A percentile compares a stretch with the other conserved stretches of the same genome.
phyloP scores from a whole-genome alignment of 2,113 vertebrate species.

The Cynopterus brachyotis region DNA sequence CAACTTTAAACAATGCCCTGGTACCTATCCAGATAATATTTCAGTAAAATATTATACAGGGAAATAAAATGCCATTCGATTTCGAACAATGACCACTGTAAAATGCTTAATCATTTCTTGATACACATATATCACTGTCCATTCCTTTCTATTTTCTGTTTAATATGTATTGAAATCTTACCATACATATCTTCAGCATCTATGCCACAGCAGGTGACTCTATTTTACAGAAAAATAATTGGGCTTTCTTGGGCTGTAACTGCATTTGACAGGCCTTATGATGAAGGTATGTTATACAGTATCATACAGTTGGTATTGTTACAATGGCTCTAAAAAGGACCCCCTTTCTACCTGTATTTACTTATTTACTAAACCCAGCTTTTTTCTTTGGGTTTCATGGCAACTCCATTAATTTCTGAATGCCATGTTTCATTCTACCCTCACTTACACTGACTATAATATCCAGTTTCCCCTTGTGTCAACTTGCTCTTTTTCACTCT shows the following conservation, averaged over 20 bases:
- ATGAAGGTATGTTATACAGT: background rate
- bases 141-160: background rate
- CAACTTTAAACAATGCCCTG: constrained; percentile 63
- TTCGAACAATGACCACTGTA: constrained; percentile 30
- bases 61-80: constrained; percentile 52
- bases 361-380: constrained; percentile 14
- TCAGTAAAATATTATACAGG: constrained; percentile 62
- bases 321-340: background rate
- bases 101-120: constrained; percentile 58
- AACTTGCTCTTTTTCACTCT: background rate
- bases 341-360: background rate
- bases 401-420: background rate
- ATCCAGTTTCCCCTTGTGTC: background rate
- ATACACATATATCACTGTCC: constrained; percentile 2
- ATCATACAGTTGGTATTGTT: background rate
- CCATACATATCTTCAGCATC: background rate
- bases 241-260: background rate
- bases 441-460: background rate
- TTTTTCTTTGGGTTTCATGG: background rate
- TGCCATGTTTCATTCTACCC: background rate
- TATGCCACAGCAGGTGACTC: background rate
- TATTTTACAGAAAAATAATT: background rate
- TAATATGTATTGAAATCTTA: background rate
- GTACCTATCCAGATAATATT: constrained; percentile 51
- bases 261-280: background rate